A percentile compares a stretch with the other conserved stretches of the same genome.
phyloP scores from a whole-genome alignment of 2,888 invertebrate genomes.

The Athripsodes cinereus region DNA sequence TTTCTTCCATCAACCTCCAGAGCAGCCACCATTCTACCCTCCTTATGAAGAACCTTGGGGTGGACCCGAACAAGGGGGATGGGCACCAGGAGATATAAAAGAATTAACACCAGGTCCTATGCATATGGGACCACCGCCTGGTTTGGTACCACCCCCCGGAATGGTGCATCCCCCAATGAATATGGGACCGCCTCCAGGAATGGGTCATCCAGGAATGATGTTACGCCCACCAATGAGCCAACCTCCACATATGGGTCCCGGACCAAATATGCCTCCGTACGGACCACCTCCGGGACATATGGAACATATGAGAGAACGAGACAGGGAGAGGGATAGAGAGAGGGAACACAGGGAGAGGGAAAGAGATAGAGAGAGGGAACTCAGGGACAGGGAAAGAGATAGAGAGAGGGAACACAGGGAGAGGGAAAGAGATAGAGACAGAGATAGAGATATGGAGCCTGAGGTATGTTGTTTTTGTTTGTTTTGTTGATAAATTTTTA shows the following conservation, averaged over 20 bases:
- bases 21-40: constrained; percentile 35
- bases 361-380: constrained; percentile 33
- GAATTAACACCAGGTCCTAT: constrained; percentile 59
- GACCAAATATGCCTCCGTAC: constrained; percentile 30
- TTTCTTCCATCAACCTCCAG: constrained; percentile 38
- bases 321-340: constrained; percentile 34
- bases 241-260: constrained; percentile 24
- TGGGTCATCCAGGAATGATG: constrained; percentile 30
- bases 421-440: constrained; percentile 27
- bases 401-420: constrained; percentile 34
- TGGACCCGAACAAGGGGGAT: constrained; percentile 35
- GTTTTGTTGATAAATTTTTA: no score
- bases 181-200: constrained; percentile 27
- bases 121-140: constrained; percentile 32
- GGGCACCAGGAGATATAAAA: constrained; percentile 64
- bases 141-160: constrained; percentile 31
- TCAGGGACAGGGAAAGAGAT: constrained; percentile 30
- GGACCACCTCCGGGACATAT: constrained; percentile 29
- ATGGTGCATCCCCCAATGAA: constrained; percentile 23
- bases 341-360: constrained; percentile 33
- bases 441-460: constrained; percentile 26
- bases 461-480: constrained; percentile 29
- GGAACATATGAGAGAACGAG: constrained; percentile 34
- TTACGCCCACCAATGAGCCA: constrained; percentile 30
- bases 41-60: constrained; percentile 28